A percentile compares a stretch with the other conserved stretches of the same genome.
phyloP scores from a whole-genome alignment of 2,113 vertebrate species.

The Phodopus roborovskii region DNA sequence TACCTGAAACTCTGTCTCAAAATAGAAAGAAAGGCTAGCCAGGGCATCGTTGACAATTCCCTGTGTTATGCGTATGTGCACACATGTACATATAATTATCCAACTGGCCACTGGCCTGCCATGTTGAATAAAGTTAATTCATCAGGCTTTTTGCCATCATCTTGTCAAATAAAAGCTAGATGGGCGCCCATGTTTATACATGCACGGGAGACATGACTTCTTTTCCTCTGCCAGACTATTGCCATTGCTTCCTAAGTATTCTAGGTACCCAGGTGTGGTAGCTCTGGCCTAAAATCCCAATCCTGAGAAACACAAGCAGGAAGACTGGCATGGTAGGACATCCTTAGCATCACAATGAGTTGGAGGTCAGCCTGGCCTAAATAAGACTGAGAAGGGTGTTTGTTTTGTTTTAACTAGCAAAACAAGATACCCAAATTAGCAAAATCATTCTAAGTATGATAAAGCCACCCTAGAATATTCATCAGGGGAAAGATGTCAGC shows the following conservation, averaged over 20 bases:
- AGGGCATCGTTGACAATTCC: not conserved
- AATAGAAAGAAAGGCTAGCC: not conserved
- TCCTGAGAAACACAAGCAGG: not conserved
- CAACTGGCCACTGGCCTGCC: not conserved
- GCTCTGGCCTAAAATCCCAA: not conserved
- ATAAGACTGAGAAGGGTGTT: not conserved
- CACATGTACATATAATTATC: not conserved
- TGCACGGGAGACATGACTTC: not conserved
- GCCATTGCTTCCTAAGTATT: not conserved
- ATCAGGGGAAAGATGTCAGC: not conserved
- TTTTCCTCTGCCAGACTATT: not conserved
- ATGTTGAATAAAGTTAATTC: not conserved
- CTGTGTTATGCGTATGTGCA: not conserved
- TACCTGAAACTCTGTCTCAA: not conserved
- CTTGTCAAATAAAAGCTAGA: not conserved
- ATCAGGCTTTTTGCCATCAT: not conserved
- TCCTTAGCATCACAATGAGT: too few relatives aligned
- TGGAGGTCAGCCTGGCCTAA: not conserved
- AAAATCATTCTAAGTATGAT: not conserved
- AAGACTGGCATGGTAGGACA: not conserved
- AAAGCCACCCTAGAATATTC: not conserved
- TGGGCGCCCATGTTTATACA: accelerated
- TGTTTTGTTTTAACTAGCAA: not conserved
- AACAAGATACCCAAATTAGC: not conserved
- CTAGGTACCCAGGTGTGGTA: not conserved